Evolutionary conservation across 2,888 invertebrate species (phyloP).

Genomic region (Cataglyphis livida): DNA sequence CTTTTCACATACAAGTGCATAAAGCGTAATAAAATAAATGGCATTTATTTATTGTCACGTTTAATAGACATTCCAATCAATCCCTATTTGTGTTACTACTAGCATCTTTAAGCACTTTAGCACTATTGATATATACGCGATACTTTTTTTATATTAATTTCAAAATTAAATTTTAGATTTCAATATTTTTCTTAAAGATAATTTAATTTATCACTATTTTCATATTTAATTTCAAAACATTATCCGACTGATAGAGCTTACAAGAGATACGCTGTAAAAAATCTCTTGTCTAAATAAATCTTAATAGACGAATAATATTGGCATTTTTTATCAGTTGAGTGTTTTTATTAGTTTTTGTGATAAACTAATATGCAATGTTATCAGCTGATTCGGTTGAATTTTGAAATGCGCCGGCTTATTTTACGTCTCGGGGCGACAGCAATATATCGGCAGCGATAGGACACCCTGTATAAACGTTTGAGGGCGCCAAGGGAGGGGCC

Average conservation of each 20-base stretch:
- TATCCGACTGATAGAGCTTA: not conserved
- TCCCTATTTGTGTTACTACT: not conserved
- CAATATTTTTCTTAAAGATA: not conserved
- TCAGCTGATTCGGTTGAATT: not conserved
- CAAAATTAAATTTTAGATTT: not conserved
- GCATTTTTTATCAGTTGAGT: not conserved
- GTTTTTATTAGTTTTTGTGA: not conserved
- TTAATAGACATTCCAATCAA: not conserved
- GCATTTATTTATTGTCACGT: slow-evolving; percentile 21
- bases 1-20: not conserved
- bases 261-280: not conserved
- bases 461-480: slow-evolving; percentile 45
- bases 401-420: not conserved
- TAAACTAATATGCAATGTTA: not conserved
- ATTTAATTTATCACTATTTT: not conserved
- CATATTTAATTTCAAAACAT: not conserved
- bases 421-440: not conserved
- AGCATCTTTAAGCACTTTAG: not conserved
- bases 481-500: slow-evolving; percentile 76
- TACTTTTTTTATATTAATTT: not conserved
- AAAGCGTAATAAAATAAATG: slow-evolving; percentile 18
- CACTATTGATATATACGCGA: not conserved
- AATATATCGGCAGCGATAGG: not conserved
- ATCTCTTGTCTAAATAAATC: not conserved
- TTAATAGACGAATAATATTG: not conserved